phyloP scores from a whole-genome alignment of 2,888 invertebrate genomes.

The Drosophila emarginata region DNA sequence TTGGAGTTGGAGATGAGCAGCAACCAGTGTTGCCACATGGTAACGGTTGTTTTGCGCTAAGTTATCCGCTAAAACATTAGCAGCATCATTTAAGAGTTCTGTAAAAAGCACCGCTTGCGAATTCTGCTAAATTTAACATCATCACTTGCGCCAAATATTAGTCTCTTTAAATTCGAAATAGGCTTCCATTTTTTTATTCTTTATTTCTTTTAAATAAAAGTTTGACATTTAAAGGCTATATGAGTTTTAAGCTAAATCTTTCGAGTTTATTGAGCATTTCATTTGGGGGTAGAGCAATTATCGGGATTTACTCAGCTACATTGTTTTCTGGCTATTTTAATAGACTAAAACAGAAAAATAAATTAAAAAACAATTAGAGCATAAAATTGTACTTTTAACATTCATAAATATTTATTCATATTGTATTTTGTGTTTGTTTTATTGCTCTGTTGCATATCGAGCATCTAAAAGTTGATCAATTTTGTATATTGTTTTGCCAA shows the following conservation, averaged over 20 bases:
- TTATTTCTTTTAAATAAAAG: constrained; percentile 59
- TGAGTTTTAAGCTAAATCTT: constrained; percentile 67
- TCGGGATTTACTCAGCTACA: background rate
- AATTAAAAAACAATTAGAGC: constrained; percentile 40
- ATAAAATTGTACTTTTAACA: constrained; percentile 69
- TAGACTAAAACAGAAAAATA: background rate
- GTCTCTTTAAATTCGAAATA: constrained; percentile 10
- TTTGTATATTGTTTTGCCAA: constrained; percentile 27
- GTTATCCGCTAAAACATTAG: background rate
- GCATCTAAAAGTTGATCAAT: constrained; percentile 37
- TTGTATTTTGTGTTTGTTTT: constrained; percentile 57
- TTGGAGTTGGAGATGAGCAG: constrained; percentile 28
- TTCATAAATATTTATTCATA: constrained; percentile 73
- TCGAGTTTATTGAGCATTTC: constrained; percentile 65
- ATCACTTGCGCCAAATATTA: background rate
- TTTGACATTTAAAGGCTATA: constrained; percentile 66
- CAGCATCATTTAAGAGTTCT: background rate
- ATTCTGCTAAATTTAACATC: no score
- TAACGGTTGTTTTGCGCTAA: background rate
- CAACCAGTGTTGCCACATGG: background rate
- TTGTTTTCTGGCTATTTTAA: constrained; percentile 40
- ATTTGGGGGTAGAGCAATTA: background rate
- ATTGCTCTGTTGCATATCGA: constrained; percentile 50
- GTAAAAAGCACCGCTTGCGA: background rate
- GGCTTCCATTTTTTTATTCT: constrained; percentile 31